A percentile compares a stretch with the other conserved stretches of the same genome.
Conservation (phyloP, 2,797 vertebrate genomes). For the Potorous gilbertii region DNA sequence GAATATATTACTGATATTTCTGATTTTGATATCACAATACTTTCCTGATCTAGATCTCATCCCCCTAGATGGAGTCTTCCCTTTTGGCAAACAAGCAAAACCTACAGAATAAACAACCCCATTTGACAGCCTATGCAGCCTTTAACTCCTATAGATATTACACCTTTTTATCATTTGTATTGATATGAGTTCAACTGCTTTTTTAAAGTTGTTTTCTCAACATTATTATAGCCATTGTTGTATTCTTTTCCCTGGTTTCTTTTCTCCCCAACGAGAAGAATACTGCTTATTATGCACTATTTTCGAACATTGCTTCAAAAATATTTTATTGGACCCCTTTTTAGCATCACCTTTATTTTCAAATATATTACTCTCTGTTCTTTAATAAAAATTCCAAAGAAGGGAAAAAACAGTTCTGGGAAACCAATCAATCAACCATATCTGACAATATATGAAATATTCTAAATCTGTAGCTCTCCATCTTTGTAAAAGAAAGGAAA, state of each 20-base stretch:
- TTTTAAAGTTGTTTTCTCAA: neutral
- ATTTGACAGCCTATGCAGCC: neutral
- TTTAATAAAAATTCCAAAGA: neutral
- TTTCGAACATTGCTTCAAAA: neutral
- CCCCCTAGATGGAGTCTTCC: neutral
- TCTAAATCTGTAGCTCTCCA: neutral
- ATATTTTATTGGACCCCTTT: neutral
- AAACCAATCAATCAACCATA: neutral
- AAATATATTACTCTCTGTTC: neutral
- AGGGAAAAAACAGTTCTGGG: neutral
- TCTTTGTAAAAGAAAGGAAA: neutral
- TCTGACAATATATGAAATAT: neutral
- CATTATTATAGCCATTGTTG: neutral
- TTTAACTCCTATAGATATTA: neutral
- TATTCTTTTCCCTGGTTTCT: neutral
- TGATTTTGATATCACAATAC: neutral
- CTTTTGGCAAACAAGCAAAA: neutral
- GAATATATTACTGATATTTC: neutral
- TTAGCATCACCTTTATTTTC: neutral
- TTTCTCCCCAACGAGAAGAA: neutral
- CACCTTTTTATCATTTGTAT: neutral
- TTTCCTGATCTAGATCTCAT: neutral
- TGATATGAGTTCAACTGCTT: neutral
- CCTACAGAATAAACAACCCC: neutral
- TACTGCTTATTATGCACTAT: neutral